Percentiles rank a stretch among this genome's conserved stretches.
Conservation (phyloP, 30 jellyfish, hydroid and myxozoan genomes). For the Chrysaora quinquecirrha region DNA sequence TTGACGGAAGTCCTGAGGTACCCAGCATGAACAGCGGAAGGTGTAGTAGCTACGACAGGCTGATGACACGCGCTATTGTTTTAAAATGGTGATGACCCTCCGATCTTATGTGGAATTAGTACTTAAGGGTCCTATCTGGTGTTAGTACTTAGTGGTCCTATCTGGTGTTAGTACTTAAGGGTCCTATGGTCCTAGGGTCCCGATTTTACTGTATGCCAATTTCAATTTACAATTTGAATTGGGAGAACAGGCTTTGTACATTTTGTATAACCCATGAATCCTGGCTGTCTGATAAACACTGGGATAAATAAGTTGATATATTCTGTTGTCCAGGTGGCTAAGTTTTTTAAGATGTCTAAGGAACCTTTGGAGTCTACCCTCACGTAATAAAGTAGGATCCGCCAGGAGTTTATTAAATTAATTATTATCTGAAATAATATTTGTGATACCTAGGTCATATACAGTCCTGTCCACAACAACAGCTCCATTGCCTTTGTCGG, state of each 20-base stretch:
- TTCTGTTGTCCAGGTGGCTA: background rate
- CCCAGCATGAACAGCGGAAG: too few species aligned
- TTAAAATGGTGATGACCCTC: too few species aligned
- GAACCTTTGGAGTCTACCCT: slow-evolving; percentile 27
- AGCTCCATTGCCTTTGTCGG: slow-evolving; percentile 53
- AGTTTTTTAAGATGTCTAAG: slow-evolving; percentile 14
- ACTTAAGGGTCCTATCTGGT: too few species aligned
- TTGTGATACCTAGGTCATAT: background rate
- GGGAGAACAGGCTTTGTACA: background rate
- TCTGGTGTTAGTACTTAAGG: too few species aligned
- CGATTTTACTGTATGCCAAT: too few species aligned
- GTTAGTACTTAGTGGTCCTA: too few species aligned
- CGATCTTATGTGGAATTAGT: too few species aligned
- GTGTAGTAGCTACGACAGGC: too few species aligned
- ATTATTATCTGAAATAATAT: slow-evolving; percentile 3
- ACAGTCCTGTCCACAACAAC: slow-evolving; percentile 27
- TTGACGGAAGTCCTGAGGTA: too few species aligned
- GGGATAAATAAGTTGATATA: slow-evolving; percentile 1
- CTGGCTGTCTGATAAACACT: slow-evolving; percentile 18
- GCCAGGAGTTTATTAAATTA: slow-evolving; percentile 19
- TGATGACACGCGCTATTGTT: too few species aligned
- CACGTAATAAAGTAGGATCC: slow-evolving; percentile 27
- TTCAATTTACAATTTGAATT: too few species aligned
- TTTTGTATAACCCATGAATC: slow-evolving; percentile 14
- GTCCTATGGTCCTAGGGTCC: too few species aligned